Base-by-base conservation (phyloP, 1,140 invertebrate genomes). In the Rhagoletis pomonella region DNA sequence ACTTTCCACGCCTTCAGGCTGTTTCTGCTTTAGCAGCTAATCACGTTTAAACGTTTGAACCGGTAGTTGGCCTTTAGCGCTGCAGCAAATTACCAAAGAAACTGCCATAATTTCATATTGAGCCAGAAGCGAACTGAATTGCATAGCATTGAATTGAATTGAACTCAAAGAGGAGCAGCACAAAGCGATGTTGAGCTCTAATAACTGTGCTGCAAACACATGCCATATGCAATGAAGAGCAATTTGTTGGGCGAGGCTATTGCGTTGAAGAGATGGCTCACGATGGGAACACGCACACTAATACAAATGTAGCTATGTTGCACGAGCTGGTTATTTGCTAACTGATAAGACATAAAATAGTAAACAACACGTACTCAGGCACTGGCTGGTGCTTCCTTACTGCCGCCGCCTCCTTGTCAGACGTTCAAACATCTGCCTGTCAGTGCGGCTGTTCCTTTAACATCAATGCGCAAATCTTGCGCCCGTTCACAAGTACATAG, bases 41-140 rank as follows among this genome's bases (percentile, higher is more conserved):
- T 81, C 73, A 81, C 47, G 47, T 81, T 81, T 81, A 81, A 81
- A 81, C 73, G 73, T 55, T 81, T 81, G 17, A 81, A 81, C 73
- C 50, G 55, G 73, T 81, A 81, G 73, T 81, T 81, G 42, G 73
- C 73, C 73, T 50, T 55, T 81, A 47, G 73, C 47, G 73, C 73
- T 81, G 47, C 50, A 81, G 47, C 47, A 81, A 81, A 81, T 81
- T 47, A 81, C 47, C 73, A 55, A 55, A 14, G 73, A 81, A 81
- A 81, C 73, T 55, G 73, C 47, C 73, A 81, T 81, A 81, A 81
- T 81, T 81, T 81, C 73, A 81, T 81, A 81, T 81, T 81, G 55
- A 55, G 2, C n/a, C 73, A 29, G 73, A 17, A 81, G n/a, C 47
- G 47, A 77, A 44, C 4, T 39, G 7, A 7, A 44, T 29, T 29